Evolutionary conservation across 1,140 invertebrate genomes (phyloP), one percentile per base, ranked within the genome.

Genomic region (Panulirus ornatus): DNA sequence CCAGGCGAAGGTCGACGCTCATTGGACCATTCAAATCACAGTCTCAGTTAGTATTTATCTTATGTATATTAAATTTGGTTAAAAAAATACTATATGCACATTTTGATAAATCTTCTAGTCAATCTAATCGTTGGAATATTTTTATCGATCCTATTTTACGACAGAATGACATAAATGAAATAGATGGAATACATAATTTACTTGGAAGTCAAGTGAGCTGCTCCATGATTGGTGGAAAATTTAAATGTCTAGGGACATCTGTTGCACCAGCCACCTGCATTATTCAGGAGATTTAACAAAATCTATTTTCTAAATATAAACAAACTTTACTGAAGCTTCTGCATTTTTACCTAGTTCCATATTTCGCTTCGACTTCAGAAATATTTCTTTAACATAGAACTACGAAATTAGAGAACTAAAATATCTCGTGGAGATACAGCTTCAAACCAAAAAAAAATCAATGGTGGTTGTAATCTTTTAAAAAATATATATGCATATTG

Each of bases 201-300:
- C 14, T 73, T 73, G 70, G 5, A 34, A 73, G 1, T 19, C n/a
- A 1, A 3, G 36, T 16, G 11, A 83, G 36, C 34, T 19, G 8
- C 6, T 3, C 19, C 2, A 34, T 71, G 58, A 84, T 84, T 84
- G 82, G 82, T 47, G 36, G 38, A 71, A 71, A 71, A 84, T 84
- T 71, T 84, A 71, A 84, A 84, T 84, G 82, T 84, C 82, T 40
- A 6, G 30, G n/a, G 51, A 58, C 9, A 2, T 54, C 16, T 58
- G 11, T 58, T 2, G 11, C 51, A 58, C 51, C 3, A 2, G 16
- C 51, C 9, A 58, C 51, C 5, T 19, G 51, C n/a, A n/a, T 58
- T 58, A 58, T 58, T 58, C 51, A 58, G 51, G 51, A 58, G 16
- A 3, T 58, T 3, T 58, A 16, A 16, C 9, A 58, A 16, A n/a